Conservation (phyloP, 1,140 invertebrate genomes). For the Babylonia areolata region DNA sequence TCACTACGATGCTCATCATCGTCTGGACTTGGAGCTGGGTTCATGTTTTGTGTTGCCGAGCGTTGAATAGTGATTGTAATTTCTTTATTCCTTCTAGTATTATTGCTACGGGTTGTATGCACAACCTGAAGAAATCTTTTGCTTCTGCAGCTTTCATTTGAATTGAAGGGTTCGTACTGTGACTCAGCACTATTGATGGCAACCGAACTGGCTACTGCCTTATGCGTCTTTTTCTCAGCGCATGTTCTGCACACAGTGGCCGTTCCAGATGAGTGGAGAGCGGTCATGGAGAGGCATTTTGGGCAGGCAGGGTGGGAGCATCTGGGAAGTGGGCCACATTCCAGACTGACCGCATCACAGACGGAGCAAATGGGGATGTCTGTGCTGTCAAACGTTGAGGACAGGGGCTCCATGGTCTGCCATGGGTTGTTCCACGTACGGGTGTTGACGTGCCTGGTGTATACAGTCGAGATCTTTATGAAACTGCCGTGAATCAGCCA, state of each 20-base stretch:
- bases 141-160: background rate
- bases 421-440: too few species aligned
- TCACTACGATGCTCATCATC: background rate
- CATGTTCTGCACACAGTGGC: background rate
- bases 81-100: background rate
- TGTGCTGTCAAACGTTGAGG: background rate
- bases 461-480: too few species aligned
- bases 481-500: too few species aligned
- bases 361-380: conserved; percentile 21
- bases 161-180: background rate
- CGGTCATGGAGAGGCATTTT: conserved; percentile 5
- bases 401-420: too few species aligned
- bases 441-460: too few species aligned
- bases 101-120: too few species aligned
- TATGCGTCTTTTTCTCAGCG: background rate
- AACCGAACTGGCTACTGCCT: background rate
- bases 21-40: background rate
- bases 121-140: background rate
- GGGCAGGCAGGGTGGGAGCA: conserved; percentile 23
- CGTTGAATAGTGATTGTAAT: background rate
- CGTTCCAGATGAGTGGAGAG: background rate
- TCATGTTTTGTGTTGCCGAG: background rate
- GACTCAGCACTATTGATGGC: background rate
- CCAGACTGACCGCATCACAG: conserved; percentile 4
- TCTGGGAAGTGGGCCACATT: background rate